Evolutionary conservation across 2,797 vertebrate genomes (phyloP).

Genomic region (Notamacropus eugenii): DNA sequence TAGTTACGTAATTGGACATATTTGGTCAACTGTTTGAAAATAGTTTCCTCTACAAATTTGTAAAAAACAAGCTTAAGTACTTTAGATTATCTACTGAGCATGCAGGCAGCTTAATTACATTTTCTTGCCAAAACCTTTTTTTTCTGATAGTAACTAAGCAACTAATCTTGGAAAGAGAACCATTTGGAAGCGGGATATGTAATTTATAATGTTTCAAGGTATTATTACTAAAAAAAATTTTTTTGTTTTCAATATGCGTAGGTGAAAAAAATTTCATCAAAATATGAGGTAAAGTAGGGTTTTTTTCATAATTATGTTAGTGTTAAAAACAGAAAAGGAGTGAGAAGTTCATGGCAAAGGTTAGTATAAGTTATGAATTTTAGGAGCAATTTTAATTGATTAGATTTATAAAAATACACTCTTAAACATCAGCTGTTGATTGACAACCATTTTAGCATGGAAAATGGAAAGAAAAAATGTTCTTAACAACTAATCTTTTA

Average conservation of each 20-base stretch:
- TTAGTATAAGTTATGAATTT: not conserved
- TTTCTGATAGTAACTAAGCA: slow-evolving; percentile 16
- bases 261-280: not conserved
- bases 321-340: not conserved
- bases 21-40: not conserved
- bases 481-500: slow-evolving; percentile 11
- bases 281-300: not conserved
- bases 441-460: not conserved
- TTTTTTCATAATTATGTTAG: not conserved
- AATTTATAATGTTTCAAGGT: slow-evolving; percentile 30
- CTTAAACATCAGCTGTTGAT: not conserved
- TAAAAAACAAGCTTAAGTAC: not conserved
- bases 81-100: not conserved
- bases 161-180: slow-evolving; percentile 2
- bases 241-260: not conserved
- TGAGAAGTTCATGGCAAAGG: not conserved
- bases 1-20: not conserved
- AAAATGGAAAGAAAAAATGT: not conserved
- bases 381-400: not conserved
- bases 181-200: not conserved
- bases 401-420: not conserved
- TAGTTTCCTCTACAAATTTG: not conserved
- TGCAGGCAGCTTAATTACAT: not conserved
- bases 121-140: slow-evolving; percentile 21
- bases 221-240: not conserved